phyloP scores from a whole-genome alignment of 2,797 vertebrate genomes.

The Cetoscarus ocellatus region DNA sequence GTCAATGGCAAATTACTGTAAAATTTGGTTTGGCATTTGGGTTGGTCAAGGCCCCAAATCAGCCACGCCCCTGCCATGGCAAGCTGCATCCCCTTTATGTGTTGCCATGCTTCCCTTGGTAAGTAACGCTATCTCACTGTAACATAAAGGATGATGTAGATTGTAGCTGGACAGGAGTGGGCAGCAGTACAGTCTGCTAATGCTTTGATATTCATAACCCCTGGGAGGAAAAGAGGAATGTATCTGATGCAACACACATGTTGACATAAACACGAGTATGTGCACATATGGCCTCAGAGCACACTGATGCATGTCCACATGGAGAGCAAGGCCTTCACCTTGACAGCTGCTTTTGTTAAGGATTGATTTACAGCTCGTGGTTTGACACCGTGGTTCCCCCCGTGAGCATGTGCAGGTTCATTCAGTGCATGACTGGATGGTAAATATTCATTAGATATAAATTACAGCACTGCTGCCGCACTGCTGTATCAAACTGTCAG shows the following conservation, averaged over 20 bases:
- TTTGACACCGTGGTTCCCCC: constrained; percentile 54
- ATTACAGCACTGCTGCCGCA: constrained; percentile 62
- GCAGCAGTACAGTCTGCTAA: too few species aligned
- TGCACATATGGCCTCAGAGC: constrained; percentile 14
- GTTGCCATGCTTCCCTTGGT: too few species aligned
- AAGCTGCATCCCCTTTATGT: too few species aligned
- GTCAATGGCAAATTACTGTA: too few species aligned
- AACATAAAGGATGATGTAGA: too few species aligned
- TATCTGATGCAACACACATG: constrained; percentile 1
- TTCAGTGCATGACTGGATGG: constrained; percentile 37
- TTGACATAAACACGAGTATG: constrained; percentile 5
- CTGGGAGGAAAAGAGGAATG: too few species aligned
- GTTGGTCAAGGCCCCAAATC: too few species aligned
- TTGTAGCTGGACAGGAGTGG: too few species aligned
- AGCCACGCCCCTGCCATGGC: too few species aligned
- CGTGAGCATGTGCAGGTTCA: constrained; percentile 49
- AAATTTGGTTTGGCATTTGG: too few species aligned
- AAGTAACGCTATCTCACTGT: too few species aligned
- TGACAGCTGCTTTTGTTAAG: constrained; percentile 52
- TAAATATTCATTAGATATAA: constrained; percentile 82
- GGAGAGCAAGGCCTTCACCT: constrained; percentile 43
- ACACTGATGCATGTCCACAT: constrained; percentile 16
- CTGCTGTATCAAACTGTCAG: constrained; percentile 44
- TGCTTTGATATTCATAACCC: too few species aligned
- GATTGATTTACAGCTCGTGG: constrained; percentile 62